A percentile compares a stretch with the other conserved stretches of the same genome.
These are phyloP conservation scores for Sarcophaga variegata DNA, from an alignment of 2,888 invertebrate species.

Conservation along the genomic window DNA sequence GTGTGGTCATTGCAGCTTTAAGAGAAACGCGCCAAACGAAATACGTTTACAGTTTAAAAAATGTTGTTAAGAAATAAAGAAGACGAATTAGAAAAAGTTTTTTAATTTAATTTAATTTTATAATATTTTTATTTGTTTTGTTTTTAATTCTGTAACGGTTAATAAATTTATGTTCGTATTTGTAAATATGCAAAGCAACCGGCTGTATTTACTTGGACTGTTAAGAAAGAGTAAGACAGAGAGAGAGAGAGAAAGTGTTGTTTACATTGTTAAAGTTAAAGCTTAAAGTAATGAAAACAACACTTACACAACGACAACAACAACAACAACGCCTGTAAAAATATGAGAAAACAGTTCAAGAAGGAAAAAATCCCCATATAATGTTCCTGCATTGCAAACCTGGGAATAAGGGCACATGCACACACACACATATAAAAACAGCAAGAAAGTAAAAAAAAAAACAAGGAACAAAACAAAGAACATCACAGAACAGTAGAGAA, in stretches of 20 bases:
- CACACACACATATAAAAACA: slow-evolving; percentile 11
- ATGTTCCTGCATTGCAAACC: slow-evolving; percentile 71
- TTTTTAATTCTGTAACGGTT: no score
- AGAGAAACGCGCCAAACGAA: slow-evolving; percentile 36
- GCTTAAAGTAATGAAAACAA: neutral
- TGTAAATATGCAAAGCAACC: no score
- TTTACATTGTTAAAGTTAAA: neutral
- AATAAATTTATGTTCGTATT: no score
- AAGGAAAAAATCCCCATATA: slow-evolving; percentile 63
- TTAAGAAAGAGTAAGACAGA: no score
- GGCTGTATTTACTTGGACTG: no score
- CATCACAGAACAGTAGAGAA: slow-evolving; percentile 12
- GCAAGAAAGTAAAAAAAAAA: slow-evolving; percentile 32
- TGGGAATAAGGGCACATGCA: slow-evolving; percentile 70
- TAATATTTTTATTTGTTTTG: no score
- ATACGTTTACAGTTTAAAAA: no score
- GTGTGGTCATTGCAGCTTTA: slow-evolving; percentile 37
- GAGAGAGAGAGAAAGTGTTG: neutral
- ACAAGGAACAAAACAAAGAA: slow-evolving; percentile 19
- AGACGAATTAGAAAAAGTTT: no score
- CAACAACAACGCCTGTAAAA: neutral
- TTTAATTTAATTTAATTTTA: no score
- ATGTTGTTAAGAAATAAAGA: no score
- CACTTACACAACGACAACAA: neutral
- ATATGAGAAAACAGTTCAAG: neutral